phyloP scores from a whole-genome alignment of 2,888 invertebrate genomes.

The Synergus umbraculus region DNA sequence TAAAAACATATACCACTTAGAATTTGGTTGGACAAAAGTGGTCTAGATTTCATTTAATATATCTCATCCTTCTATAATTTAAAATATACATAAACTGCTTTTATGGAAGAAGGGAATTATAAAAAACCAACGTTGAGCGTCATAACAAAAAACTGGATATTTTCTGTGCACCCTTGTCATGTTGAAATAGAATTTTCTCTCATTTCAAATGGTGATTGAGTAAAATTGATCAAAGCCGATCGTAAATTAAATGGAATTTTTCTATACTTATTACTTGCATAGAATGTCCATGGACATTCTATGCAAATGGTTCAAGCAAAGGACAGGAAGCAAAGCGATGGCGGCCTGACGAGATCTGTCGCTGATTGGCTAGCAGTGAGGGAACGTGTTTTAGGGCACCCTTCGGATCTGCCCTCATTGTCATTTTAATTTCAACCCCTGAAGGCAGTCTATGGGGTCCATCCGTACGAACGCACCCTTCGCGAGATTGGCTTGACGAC shows the following conservation, averaged over 20 bases:
- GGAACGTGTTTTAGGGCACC: constrained; percentile 74
- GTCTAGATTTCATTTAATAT: too few relatives aligned
- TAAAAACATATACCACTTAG: not conserved
- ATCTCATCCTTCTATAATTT: too few relatives aligned
- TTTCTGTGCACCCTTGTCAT: not conserved
- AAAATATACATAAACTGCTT: not conserved
- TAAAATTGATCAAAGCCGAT: constrained; percentile 13
- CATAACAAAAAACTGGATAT: not conserved
- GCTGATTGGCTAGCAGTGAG: constrained; percentile 72
- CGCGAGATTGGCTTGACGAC: constrained; percentile 65
- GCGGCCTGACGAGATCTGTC: constrained; percentile 66
- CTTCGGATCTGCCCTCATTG: constrained; percentile 75
- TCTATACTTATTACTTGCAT: constrained; percentile 5
- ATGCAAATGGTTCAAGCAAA: constrained; percentile 48
- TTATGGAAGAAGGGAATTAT: not conserved
- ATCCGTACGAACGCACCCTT: constrained; percentile 65
- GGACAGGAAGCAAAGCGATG: constrained; percentile 66
- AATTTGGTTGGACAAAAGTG: not conserved
- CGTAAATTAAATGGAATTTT: constrained; percentile 12
- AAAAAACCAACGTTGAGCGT: not conserved
- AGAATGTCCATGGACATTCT: too few relatives aligned
- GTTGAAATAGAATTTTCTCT: not conserved
- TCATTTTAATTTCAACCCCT: constrained; percentile 77
- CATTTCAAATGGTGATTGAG: constrained; percentile 1
- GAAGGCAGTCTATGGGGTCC: constrained; percentile 59